Evolutionary conservation across 1,140 invertebrate genomes (phyloP).

Genomic region (Drosophila jambulina): DNA sequence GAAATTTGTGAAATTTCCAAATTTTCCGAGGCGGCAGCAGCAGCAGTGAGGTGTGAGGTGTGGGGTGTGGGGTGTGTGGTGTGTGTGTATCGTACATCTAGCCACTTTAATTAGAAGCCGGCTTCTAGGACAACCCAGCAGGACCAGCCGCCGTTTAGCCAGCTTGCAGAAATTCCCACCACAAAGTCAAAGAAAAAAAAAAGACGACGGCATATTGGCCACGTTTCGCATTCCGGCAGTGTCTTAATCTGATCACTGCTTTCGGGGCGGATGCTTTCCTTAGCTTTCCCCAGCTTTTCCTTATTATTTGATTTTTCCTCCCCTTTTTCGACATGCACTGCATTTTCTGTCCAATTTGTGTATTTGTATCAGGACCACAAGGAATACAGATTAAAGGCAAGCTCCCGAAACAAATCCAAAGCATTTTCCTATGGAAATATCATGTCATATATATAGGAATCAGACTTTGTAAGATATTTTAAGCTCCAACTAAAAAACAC

Average conservation of each 20-base stretch:
- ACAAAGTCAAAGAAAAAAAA: background rate
- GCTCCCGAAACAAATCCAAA: background rate
- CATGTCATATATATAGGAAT: too few species aligned
- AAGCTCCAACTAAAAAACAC: background rate
- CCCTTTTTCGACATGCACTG: slow-evolving; percentile 50
- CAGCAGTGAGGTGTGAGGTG: background rate
- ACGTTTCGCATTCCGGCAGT: slow-evolving; percentile 46
- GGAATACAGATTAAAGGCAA: background rate
- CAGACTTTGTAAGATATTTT: background rate
- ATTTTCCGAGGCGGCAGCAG: slow-evolving; percentile 31
- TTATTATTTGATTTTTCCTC: slow-evolving; percentile 3
- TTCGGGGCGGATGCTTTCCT: background rate
- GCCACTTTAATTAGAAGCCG: slow-evolving; percentile 66
- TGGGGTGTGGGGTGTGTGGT: background rate
- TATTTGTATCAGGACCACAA: slow-evolving; percentile 18
- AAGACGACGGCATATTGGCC: slow-evolving; percentile 38
- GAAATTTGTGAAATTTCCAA: slow-evolving; percentile 79
- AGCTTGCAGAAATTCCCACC: slow-evolving; percentile 43
- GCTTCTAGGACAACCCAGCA: slow-evolving; percentile 23
- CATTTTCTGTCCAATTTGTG: slow-evolving; percentile 58
- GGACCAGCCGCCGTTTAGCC: slow-evolving; percentile 18
- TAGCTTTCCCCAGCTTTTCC: background rate
- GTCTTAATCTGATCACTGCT: slow-evolving; percentile 43
- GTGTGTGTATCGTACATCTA: slow-evolving; percentile 23
- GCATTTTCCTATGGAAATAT: background rate